Evolutionary conservation across 2,113 vertebrate genomes (phyloP).

Genomic region (Prolemur simus): DNA sequence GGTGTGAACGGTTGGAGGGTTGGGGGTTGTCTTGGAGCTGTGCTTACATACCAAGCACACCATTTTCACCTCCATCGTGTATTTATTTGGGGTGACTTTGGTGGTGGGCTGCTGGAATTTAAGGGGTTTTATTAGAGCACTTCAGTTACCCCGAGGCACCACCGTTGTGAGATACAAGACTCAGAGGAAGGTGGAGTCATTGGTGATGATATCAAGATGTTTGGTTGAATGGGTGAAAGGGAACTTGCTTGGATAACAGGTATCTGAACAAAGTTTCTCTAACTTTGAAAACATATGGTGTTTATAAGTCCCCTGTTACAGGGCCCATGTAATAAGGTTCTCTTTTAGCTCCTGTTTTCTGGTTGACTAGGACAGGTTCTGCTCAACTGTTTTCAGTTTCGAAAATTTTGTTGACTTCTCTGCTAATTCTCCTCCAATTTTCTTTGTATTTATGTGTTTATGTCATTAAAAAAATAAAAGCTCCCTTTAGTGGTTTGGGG

Average conservation of each 20-base stretch:
- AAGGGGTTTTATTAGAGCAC: not conserved
- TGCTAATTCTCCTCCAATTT: not conserved
- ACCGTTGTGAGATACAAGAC: not conserved
- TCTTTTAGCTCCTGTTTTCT: not conserved
- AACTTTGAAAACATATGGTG: not conserved
- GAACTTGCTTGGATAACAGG: not conserved
- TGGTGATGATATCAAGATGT: not conserved
- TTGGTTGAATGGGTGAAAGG: not conserved
- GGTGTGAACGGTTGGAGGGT: not conserved
- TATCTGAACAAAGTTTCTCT: not conserved
- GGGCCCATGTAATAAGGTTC: not conserved
- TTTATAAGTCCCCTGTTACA: not conserved
- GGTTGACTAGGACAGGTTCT: not conserved
- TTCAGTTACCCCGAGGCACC: not conserved
- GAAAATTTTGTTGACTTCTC: not conserved
- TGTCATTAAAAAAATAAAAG: not conserved
- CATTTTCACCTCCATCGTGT: not conserved
- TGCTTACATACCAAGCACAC: not conserved
- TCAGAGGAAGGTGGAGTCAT: not conserved
- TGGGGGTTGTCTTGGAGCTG: not conserved
- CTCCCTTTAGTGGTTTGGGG: not conserved
- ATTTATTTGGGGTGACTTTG: not conserved
- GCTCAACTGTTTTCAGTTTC: not conserved
- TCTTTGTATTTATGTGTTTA: not conserved
- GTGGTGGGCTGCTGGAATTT: not conserved